Evolutionary conservation across 2,113 vertebrate genomes (phyloP).

Genomic region (Myiagra hebetior): DNA sequence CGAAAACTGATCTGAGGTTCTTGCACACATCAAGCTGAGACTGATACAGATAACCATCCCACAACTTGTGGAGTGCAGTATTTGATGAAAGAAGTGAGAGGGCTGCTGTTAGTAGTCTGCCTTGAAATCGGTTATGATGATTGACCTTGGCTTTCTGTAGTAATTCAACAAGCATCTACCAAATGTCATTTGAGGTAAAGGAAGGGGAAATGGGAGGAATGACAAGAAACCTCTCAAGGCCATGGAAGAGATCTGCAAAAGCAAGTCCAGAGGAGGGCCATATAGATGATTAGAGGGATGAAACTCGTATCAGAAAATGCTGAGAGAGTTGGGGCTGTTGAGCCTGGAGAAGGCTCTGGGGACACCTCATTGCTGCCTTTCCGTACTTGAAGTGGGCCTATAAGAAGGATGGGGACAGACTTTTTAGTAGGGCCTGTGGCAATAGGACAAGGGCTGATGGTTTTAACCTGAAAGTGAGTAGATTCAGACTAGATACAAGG

Average conservation of each 20-base stretch:
- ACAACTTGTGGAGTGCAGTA: not conserved
- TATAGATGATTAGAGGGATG: not conserved
- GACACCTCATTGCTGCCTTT: not conserved
- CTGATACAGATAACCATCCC: not conserved
- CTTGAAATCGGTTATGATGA: not conserved
- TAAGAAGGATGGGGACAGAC: not conserved
- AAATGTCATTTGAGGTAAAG: not conserved
- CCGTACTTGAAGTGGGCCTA: not conserved
- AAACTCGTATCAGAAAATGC: not conserved
- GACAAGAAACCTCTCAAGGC: not conserved
- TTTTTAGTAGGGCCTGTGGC: not conserved
- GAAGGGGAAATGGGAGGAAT: not conserved
- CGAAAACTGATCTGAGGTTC: not conserved
- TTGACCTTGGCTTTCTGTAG: not conserved
- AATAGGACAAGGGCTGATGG: not conserved
- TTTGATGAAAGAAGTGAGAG: not conserved
- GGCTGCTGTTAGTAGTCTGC: not conserved
- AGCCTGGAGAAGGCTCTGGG: not conserved
- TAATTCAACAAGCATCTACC: not conserved
- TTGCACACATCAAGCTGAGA: not conserved
- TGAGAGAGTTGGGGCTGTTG: not conserved
- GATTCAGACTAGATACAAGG: not conserved
- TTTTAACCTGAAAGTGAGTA: not conserved
- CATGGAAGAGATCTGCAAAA: not conserved
- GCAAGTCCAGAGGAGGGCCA: not conserved